Base-by-base conservation (phyloP, 2,113 vertebrate species). In the Ariopsis seemanni region DNA sequence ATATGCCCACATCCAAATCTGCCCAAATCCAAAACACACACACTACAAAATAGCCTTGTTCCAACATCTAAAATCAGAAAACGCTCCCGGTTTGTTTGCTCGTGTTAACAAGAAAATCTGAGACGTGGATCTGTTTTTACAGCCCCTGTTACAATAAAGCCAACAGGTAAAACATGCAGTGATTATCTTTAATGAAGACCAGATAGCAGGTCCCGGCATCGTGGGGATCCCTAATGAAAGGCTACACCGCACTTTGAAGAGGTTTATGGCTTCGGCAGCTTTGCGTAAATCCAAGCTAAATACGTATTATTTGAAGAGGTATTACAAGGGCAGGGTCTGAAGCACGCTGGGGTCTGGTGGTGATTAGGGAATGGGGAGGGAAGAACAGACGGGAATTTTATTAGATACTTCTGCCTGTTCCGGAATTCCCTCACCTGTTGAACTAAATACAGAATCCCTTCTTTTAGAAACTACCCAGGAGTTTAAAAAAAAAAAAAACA, bases 141-240 rank as follows among this genome's bases (percentile, higher is more conserved):
- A 93, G 93, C 93, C 92, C 93, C 89, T 93, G 91, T 94, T 95
- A 94, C 93, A 95, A 94, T 95, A 95, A 94, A 95, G 94, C 88
- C 92, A 94, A 94, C 92, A 95, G 94, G 95, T 96, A 94, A 95
- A 95, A 96, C 94, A 94, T 86, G 55, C 90, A 93, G 95, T 93
- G 94, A 95, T 96, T 96, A 95, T 94, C 94, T 93, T 90, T 95
- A 96, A 96, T 95, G 94, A 95, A 96, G 92, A 95, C 93, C 95
- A 96, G 94, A 94, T 93, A 95, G 88, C 90, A 84, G 91, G 30
- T 91, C 91, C 95, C 94, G 94, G 91, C 90, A 89, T 95, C 91
- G 86, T 93, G 87, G 53, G 90, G 90, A 94, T 95, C 92, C 91
- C 94, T 95, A 95, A 96, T 95, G 93, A 95, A 95, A 96, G 94